Evolutionary conservation across 2,888 invertebrate genomes (phyloP).

Genomic region (Drosophila eohydei): DNA sequence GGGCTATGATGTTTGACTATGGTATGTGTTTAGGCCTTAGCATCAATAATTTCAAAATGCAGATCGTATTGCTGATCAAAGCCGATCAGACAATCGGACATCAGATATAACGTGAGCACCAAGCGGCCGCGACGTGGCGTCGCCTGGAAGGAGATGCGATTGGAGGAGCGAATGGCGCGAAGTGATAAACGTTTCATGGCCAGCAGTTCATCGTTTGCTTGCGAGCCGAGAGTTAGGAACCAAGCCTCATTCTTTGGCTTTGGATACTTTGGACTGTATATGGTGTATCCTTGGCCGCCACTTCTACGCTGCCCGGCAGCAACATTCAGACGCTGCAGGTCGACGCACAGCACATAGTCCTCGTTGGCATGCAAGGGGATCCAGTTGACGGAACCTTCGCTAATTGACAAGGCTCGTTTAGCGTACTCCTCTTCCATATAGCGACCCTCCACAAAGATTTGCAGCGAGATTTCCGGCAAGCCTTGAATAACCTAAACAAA

Average conservation of each 20-base stretch:
- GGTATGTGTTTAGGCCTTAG: conserved; percentile 42
- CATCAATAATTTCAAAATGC: conserved; percentile 86
- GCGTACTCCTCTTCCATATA: conserved; percentile 81
- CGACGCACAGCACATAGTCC: conserved; percentile 90
- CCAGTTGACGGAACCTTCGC: conserved; percentile 85
- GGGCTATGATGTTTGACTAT: conserved; percentile 2
- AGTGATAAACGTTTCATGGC: conserved; percentile 92
- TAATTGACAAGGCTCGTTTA: conserved; percentile 82
- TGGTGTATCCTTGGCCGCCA: conserved; percentile 86
- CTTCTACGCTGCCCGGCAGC: conserved; percentile 82
- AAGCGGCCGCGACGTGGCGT: conserved; percentile 90
- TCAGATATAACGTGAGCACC: conserved; percentile 91
- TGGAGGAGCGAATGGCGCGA: conserved; percentile 85
- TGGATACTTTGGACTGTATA: conserved; percentile 93
- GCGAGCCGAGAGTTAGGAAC: conserved; percentile 94
- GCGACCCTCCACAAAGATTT: conserved; percentile 87
- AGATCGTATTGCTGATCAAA: conserved; percentile 94
- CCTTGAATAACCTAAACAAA: conserved; percentile 87
- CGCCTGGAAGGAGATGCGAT: conserved; percentile 88
- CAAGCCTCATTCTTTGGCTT: conserved; percentile 98
- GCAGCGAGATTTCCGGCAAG: conserved; percentile 88
- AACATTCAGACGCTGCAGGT: conserved; percentile 86
- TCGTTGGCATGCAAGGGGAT: conserved; percentile 88
- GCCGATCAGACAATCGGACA: conserved; percentile 97
- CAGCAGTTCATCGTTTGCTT: conserved; percentile 89